A percentile compares a stretch with the other conserved stretches of the same genome.
phyloP scores from a whole-genome alignment of 2,888 invertebrate species.

The Lumbricus terrestris region DNA sequence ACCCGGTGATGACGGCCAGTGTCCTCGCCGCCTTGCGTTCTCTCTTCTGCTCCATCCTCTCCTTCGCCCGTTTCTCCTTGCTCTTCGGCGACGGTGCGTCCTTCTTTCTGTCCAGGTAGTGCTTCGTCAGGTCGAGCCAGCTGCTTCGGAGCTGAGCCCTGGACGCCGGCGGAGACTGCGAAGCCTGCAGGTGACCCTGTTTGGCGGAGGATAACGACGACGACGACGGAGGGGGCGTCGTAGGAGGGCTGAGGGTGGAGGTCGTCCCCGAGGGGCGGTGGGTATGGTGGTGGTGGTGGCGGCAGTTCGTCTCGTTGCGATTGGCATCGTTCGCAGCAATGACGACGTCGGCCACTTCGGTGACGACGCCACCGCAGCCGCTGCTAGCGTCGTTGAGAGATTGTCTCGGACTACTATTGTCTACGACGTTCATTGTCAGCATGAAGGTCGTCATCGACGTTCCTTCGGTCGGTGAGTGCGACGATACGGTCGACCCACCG shows the following conservation, averaged over 20 bases:
- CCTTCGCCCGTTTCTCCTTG: conserved; percentile 41
- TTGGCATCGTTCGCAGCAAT: not conserved
- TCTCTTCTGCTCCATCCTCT: conserved; percentile 56
- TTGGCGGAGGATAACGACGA: not conserved
- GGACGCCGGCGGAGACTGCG: not conserved
- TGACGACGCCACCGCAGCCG: not conserved
- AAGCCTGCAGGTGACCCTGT: not conserved
- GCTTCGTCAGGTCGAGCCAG: conserved; percentile 18
- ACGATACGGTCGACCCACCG: conserved; percentile 17
- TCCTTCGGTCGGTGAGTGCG: conserved; percentile 22
- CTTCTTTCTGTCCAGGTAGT: not conserved
- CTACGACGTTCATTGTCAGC: not conserved
- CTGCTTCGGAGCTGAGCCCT: conserved; percentile 8
- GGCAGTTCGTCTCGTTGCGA: not conserved
- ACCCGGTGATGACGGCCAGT: conserved; percentile 75
- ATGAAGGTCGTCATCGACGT: conserved; percentile 9
- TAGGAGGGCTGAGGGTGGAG: not conserved
- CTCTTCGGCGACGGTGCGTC: conserved; percentile 23
- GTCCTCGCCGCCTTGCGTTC: conserved; percentile 59
- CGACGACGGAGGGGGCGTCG: not conserved
- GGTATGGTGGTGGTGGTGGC: not conserved
- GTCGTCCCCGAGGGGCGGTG: not conserved
- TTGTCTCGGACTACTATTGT: not conserved
- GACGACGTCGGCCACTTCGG: no score
- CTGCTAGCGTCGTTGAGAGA: not conserved